Conservation (phyloP, 2,113 vertebrate species). For the Varanus komodoensis region DNA sequence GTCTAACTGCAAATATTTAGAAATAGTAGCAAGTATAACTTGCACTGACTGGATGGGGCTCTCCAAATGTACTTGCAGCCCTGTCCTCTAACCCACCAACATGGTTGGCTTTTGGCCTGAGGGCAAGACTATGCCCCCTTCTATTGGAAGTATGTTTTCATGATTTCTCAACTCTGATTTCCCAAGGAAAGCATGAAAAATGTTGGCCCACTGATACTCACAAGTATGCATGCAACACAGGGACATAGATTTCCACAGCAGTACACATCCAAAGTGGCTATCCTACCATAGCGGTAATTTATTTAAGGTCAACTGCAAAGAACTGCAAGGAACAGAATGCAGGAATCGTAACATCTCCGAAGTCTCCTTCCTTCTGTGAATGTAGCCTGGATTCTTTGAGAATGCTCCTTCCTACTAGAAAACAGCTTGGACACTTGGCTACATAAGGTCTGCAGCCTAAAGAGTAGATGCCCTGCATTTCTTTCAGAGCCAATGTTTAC, state of each 20-base stretch:
- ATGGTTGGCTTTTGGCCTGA: neutral
- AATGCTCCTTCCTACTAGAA: neutral
- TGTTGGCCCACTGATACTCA: neutral
- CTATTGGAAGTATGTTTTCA: neutral
- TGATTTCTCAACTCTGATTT: neutral
- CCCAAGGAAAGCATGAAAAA: neutral
- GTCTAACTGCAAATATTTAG: neutral
- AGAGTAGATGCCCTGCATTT: neutral
- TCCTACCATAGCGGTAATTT: neutral
- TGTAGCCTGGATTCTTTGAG: neutral
- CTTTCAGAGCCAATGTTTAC: conserved; percentile 15
- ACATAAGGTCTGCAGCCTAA: neutral
- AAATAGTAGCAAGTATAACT: neutral
- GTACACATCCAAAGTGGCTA: neutral
- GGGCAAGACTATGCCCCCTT: too few relatives aligned
- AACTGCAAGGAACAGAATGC: neutral
- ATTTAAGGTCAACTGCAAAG: neutral
- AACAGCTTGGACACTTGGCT: neutral
- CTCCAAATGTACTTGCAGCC: neutral
- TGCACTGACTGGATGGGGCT: neutral
- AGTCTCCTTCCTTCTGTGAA: conserved; percentile 1
- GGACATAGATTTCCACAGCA: neutral
- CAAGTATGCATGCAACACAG: neutral
- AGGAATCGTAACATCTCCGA: neutral
- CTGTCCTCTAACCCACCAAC: neutral